Conservation (phyloP, 2,888 invertebrate species). For the Chrysodeixis includens region DNA sequence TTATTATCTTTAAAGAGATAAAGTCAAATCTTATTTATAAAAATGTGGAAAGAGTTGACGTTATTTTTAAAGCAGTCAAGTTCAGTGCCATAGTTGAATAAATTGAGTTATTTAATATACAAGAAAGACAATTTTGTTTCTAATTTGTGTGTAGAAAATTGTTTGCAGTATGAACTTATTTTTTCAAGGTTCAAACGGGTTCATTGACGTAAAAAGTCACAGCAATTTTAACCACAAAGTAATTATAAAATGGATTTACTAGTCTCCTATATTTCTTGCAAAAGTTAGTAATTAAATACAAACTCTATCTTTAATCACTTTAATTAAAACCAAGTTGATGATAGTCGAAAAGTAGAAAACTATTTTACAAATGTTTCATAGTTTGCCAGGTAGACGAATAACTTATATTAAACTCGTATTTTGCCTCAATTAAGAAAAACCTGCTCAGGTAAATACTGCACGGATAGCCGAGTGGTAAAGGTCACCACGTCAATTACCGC, state of each 20-base stretch:
- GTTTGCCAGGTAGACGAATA: too few relatives aligned
- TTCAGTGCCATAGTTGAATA: slow-evolving; percentile 22
- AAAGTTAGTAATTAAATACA: slow-evolving; percentile 21
- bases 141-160: slow-evolving; percentile 49
- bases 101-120: slow-evolving; percentile 32
- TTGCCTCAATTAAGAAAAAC: too few relatives aligned
- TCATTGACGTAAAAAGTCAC: slow-evolving; percentile 33
- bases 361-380: too few relatives aligned
- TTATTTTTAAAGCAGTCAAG: background rate
- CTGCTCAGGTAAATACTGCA: too few relatives aligned
- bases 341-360: too few relatives aligned
- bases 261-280: slow-evolving; percentile 13
- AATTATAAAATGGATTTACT: slow-evolving; percentile 42
- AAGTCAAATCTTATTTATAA: background rate
- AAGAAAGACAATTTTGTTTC: slow-evolving; percentile 33
- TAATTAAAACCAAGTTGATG: too few relatives aligned
- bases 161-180: slow-evolving; percentile 39
- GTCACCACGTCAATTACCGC: too few relatives aligned
- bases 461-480: too few relatives aligned
- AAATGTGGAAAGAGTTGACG: background rate
- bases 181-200: slow-evolving; percentile 36
- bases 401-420: too few relatives aligned
- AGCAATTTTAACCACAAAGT: slow-evolving; percentile 1
- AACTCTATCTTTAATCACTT: too few relatives aligned
- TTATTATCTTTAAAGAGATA: background rate